Evolutionary conservation across 2,113 vertebrate genomes (phyloP).

Genomic region (Callocephalon fimbriatum): DNA sequence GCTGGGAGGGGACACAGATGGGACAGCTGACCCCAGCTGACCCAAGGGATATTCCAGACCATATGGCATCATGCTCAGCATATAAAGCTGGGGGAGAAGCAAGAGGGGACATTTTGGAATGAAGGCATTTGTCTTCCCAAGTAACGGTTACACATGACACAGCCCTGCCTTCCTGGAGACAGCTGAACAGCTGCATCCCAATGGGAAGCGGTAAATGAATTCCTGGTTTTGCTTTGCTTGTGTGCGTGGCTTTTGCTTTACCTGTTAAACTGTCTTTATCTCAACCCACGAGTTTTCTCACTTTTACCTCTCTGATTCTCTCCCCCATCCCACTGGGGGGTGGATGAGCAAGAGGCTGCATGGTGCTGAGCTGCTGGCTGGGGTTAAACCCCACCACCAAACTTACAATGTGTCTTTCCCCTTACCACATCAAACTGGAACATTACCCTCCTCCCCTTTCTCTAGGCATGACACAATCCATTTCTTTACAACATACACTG

Average conservation of each 20-base stretch:
- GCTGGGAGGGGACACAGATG: not conserved
- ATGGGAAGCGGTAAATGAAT: fast-evolving
- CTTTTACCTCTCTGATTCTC: not conserved
- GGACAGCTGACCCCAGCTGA: not conserved
- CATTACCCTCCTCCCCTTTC: not conserved
- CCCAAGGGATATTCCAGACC: not conserved
- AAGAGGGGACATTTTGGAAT: not conserved
- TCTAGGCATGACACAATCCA: not conserved
- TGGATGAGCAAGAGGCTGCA: not conserved
- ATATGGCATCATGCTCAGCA: not conserved
- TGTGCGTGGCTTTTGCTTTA: not conserved
- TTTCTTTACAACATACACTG: not conserved
- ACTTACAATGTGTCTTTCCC: not conserved
- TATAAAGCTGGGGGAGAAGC: not conserved
- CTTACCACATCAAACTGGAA: not conserved
- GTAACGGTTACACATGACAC: too few relatives aligned
- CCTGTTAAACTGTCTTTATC: not conserved
- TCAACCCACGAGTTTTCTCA: not conserved
- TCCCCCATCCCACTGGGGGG: fast-evolving
- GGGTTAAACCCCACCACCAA: not conserved
- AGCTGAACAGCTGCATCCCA: not conserved
- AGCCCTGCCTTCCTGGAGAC: not conserved
- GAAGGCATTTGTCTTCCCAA: not conserved
- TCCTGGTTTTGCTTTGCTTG: not conserved
- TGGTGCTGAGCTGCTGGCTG: not conserved